These are phyloP conservation scores for Harpagifer antarcticus DNA, from an alignment of 2,797 vertebrate genomes.

Conservation along the genomic window DNA sequence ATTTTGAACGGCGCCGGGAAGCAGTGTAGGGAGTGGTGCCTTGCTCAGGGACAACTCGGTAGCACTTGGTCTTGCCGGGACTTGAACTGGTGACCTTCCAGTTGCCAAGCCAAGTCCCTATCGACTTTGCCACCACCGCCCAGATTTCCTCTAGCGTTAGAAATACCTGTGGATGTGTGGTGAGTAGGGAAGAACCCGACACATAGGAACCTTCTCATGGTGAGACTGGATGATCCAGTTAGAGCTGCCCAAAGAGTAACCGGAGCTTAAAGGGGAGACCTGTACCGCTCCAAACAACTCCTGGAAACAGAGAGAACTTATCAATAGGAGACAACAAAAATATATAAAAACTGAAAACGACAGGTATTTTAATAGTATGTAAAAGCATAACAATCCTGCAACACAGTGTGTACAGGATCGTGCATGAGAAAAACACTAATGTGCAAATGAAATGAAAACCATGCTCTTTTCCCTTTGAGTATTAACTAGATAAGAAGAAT, in stretches of 20 bases:
- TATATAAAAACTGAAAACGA: no score
- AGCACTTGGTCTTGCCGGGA: no score
- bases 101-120: no score
- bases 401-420: no score
- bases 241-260: constrained; percentile 96
- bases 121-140: no score
- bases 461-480: neutral
- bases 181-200: constrained; percentile 97
- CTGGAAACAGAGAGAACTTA: constrained; percentile 73
- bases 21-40: no score
- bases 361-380: neutral
- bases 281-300: constrained; percentile 97
- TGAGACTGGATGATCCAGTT: constrained; percentile 99
- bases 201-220: constrained; percentile 98
- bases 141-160: neutral
- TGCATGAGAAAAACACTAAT: neutral
- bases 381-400: no score
- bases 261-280: constrained; percentile 95
- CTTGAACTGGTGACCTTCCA: no score
- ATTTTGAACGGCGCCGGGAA: no score
- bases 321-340: neutral
- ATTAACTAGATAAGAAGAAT: neutral
- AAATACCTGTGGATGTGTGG: constrained; percentile 96
- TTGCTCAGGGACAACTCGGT: no score
- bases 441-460: neutral